These are phyloP conservation scores for Rhabdomys pumilio DNA, from an alignment of 2,797 vertebrate species.

Conservation along the genomic window DNA sequence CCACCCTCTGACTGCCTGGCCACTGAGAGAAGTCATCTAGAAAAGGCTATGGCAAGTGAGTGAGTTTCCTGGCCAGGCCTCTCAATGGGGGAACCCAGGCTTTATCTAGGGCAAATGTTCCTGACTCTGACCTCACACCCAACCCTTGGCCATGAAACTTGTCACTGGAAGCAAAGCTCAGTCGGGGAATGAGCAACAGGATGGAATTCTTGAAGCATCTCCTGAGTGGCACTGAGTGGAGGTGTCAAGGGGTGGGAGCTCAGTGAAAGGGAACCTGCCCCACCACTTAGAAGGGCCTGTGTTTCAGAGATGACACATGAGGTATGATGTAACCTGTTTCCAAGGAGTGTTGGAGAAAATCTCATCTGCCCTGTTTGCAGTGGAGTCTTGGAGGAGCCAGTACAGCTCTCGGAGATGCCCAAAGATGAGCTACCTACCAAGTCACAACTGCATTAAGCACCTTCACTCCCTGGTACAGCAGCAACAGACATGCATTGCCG, in stretches of 20 bases:
- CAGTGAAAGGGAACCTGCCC: constrained; percentile 81
- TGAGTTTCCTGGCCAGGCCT: background rate
- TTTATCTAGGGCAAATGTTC: background rate
- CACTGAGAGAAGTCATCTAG: background rate
- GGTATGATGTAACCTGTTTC: background rate
- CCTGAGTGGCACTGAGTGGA: constrained; percentile 75
- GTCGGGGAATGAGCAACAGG: constrained; percentile 75
- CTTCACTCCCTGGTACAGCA: constrained; percentile 95
- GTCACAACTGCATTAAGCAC: constrained; percentile 98
- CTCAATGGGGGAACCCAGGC: background rate
- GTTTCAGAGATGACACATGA: background rate
- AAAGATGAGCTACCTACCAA: constrained; percentile 96
- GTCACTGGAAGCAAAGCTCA: constrained; percentile 53
- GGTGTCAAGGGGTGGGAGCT: constrained; percentile 78
- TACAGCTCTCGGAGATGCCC: constrained; percentile 96
- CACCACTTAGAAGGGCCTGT: constrained; percentile 70
- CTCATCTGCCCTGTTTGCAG: background rate
- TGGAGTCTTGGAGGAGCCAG: background rate
- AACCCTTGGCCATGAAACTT: constrained; percentile 66
- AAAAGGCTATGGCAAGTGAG: background rate
- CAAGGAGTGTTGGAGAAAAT: background rate
- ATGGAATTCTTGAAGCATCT: constrained; percentile 83
- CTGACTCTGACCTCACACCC: constrained; percentile 65
- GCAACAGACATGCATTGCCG: constrained; percentile 95
- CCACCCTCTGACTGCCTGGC: background rate